Evolutionary conservation across 2,113 vertebrate genomes (phyloP).

Genomic region (Phalacrocorax carbo): DNA sequence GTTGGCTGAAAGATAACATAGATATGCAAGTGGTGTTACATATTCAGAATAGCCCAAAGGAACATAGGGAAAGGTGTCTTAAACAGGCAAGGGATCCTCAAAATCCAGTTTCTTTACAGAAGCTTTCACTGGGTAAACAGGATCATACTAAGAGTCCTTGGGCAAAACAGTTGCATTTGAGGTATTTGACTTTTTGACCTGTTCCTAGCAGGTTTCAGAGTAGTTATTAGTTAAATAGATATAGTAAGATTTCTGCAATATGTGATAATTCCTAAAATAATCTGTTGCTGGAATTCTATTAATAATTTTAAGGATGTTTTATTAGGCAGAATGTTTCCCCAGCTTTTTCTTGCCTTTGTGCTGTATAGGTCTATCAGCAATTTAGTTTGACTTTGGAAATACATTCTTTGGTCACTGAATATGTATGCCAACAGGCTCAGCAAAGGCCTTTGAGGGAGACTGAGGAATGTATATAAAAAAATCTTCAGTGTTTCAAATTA

Average conservation of each 20-base stretch:
- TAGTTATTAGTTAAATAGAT: neutral
- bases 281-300: neutral
- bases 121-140: constrained; percentile 15
- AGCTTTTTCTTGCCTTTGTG: neutral
- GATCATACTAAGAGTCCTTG: neutral
- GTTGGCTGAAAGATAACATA: constrained; percentile 33
- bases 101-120: neutral
- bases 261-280: neutral
- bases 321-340: neutral
- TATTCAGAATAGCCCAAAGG: constrained; percentile 43
- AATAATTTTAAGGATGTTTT: neutral
- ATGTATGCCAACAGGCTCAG: neutral
- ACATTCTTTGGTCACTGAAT: neutral
- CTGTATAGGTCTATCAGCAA: neutral
- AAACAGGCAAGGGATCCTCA: neutral
- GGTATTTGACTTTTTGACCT: neutral
- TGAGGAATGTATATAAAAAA: neutral
- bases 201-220: neutral
- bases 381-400: neutral
- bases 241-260: neutral
- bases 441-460: neutral
- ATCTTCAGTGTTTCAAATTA: neutral
- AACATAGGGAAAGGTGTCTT: neutral
- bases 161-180: neutral
- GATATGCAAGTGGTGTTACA: constrained; percentile 17